Conservation (phyloP, 2,797 vertebrate species). For the Sebastes iracundus region DNA sequence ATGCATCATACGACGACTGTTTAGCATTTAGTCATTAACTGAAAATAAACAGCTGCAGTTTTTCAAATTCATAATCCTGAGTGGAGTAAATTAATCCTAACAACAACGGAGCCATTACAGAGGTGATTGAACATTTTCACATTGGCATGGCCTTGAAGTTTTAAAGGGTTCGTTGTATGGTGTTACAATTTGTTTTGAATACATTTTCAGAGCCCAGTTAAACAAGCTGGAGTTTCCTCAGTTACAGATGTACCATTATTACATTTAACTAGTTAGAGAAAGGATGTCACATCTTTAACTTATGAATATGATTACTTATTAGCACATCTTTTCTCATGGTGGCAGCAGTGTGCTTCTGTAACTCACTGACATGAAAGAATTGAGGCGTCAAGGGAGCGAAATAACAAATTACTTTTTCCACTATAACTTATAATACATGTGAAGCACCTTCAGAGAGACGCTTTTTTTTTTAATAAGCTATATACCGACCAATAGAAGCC, state of each 20-base stretch:
- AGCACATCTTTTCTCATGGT: neutral
- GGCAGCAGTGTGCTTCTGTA: neutral
- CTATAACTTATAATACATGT: neutral
- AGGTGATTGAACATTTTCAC: constrained; percentile 25
- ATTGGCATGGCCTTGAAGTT: constrained; percentile 1
- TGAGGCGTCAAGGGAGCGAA: neutral
- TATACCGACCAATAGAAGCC: neutral
- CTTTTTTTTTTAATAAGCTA: neutral
- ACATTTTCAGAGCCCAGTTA: neutral
- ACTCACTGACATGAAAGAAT: neutral
- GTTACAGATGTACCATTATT: neutral
- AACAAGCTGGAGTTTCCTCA: neutral
- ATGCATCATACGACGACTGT: constrained; percentile 30
- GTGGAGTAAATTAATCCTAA: constrained; percentile 41
- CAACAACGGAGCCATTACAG: constrained; percentile 19
- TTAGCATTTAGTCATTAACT: constrained; percentile 52
- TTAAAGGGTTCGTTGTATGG: neutral
- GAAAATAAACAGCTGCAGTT: constrained; percentile 54
- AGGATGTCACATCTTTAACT: neutral
- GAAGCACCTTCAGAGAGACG: neutral
- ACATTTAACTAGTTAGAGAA: neutral
- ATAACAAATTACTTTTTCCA: neutral
- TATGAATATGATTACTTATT: neutral
- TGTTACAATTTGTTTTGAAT: neutral
- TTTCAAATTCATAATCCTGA: constrained; percentile 42